A percentile compares a stretch with the other conserved stretches of the same genome.
These are phyloP conservation scores for Spodoptera litura DNA, from an alignment of 1,140 invertebrate genomes.

Conservation along the genomic window DNA sequence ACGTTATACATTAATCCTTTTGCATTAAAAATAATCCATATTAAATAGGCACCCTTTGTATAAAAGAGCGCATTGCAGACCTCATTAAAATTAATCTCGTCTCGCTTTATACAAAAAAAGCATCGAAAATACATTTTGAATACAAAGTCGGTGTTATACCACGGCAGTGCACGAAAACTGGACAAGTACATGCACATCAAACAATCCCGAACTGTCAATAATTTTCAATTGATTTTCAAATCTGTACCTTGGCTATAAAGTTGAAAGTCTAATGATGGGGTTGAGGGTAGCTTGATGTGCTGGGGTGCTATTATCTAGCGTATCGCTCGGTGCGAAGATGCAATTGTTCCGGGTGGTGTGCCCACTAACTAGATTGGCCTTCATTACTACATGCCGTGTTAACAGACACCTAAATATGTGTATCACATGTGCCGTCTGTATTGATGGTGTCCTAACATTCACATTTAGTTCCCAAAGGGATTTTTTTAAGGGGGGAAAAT, in stretches of 20 bases:
- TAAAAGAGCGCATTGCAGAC: not conserved
- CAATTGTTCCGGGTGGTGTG: constrained; percentile 69
- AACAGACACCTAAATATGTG: constrained; percentile 52
- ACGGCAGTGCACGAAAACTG: constrained; percentile 9
- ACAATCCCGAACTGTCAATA: too few relatives aligned
- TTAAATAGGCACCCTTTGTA: not conserved
- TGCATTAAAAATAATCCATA: constrained; percentile 16
- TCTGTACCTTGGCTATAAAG: too few relatives aligned
- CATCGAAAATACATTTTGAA: too few relatives aligned
- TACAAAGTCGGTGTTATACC: not conserved
- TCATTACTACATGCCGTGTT: constrained; percentile 61
- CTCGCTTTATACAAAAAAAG: not conserved
- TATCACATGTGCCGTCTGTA: constrained; percentile 45
- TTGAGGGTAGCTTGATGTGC: too few relatives aligned
- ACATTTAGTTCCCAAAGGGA: too few relatives aligned
- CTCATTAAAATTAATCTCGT: constrained; percentile 20
- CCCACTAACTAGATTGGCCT: constrained; percentile 65
- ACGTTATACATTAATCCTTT: not conserved
- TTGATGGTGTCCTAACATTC: not conserved
- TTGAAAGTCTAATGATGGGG: too few relatives aligned
- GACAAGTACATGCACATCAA: not conserved
- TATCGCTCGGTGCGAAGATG: constrained; percentile 62
- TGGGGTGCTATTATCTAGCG: constrained; percentile 18
- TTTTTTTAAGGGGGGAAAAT: too few relatives aligned
- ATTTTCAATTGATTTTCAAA: too few relatives aligned